Percentiles rank a stretch among this genome's conserved stretches.
phyloP scores from a whole-genome alignment of 1,140 invertebrate genomes.

The Apis dorsata region DNA sequence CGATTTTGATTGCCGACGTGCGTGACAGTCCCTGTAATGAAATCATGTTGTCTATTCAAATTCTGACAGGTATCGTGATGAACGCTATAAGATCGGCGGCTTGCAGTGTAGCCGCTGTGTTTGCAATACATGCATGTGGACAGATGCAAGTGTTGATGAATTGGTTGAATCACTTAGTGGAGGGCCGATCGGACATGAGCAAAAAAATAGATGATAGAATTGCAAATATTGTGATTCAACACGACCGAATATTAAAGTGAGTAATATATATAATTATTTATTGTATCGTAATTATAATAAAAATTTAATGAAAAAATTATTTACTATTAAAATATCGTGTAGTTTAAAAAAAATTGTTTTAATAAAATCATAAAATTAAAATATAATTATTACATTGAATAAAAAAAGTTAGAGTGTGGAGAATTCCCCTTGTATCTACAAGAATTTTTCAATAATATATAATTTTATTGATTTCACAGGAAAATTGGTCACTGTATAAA shows the following conservation, averaged over 20 bases:
- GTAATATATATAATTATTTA: background rate
- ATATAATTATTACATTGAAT: too few species aligned
- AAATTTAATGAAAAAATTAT: too few species aligned
- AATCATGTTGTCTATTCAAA: constrained; percentile 59
- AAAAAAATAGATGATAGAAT: constrained; percentile 43
- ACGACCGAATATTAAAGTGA: constrained; percentile 58
- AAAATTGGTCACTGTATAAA: too few species aligned
- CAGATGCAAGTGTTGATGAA: constrained; percentile 66
- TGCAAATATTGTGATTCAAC: constrained; percentile 61
- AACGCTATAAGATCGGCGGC: constrained; percentile 50
- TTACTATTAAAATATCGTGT: too few species aligned
- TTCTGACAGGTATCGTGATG: constrained; percentile 40
- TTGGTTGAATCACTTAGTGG: constrained; percentile 38
- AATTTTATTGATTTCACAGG: too few species aligned
- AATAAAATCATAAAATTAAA: too few species aligned
- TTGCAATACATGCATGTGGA: constrained; percentile 67
- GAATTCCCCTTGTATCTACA: too few species aligned
- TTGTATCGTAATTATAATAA: background rate
- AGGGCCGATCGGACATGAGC: constrained; percentile 13
- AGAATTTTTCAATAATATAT: too few species aligned
- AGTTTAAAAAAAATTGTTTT: too few species aligned
- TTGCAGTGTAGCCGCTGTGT: constrained; percentile 61
- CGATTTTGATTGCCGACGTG: constrained; percentile 45
- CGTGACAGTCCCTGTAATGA: constrained; percentile 52
- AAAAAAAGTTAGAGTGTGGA: too few species aligned